These are phyloP conservation scores for Drosophila pectinifera DNA, from an alignment of 1,140 invertebrate genomes.

Conservation along the genomic window DNA sequence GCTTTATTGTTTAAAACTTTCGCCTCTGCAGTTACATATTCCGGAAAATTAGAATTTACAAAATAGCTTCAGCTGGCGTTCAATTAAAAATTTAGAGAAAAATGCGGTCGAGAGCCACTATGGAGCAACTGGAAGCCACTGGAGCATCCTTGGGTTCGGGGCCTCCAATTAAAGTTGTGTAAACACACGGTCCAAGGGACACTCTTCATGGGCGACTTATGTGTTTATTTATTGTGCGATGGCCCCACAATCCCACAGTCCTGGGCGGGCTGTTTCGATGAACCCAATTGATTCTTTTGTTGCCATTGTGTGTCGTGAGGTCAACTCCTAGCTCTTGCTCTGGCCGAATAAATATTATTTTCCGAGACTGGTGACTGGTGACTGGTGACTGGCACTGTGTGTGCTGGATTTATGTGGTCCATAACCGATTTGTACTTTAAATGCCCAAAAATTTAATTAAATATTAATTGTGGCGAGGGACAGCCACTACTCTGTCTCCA, in stretches of 20 bases:
- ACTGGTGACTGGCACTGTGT: constrained; percentile 13
- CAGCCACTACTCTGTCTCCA: constrained; percentile 14
- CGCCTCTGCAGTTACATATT: constrained; percentile 10
- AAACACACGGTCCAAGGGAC: constrained; percentile 32
- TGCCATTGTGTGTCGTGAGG: constrained; percentile 38
- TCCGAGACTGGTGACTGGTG: constrained; percentile 10
- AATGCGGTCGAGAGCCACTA: constrained; percentile 15
- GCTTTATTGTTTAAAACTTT: neutral
- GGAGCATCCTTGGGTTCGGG: constrained; percentile 4
- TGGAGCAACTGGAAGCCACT: neutral
- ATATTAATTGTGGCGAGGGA: constrained; percentile 15
- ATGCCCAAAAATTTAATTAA: constrained; percentile 42
- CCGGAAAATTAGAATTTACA: constrained; percentile 33
- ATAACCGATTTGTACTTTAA: constrained; percentile 37
- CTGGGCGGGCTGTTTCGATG: constrained; percentile 36
- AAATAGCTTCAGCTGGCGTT: constrained; percentile 15
- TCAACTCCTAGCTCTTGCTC: constrained; percentile 35
- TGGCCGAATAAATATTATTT: constrained; percentile 19
- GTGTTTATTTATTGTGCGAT: constrained; percentile 39
- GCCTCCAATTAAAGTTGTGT: constrained; percentile 43
- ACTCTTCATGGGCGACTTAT: constrained; percentile 27
- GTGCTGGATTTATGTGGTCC: constrained; percentile 19
- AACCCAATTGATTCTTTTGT: constrained; percentile 64
- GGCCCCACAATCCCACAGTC: constrained; percentile 13
- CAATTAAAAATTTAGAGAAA: constrained; percentile 63